phyloP scores from a whole-genome alignment of 2,113 vertebrate genomes.

The Xenus cinereus region DNA sequence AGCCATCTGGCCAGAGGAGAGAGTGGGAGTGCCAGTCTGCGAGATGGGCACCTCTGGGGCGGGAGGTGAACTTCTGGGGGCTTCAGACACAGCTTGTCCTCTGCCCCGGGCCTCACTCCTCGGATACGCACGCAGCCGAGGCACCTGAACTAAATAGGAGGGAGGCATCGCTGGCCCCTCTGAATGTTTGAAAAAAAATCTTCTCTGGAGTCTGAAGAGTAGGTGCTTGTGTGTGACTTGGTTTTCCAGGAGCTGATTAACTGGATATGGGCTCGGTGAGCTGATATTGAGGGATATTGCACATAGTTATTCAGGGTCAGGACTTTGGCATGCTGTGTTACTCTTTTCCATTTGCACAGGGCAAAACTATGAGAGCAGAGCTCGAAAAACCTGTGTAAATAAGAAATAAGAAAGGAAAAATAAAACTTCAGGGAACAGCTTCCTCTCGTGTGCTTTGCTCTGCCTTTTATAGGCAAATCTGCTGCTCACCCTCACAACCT shows the following conservation, averaged over 20 bases:
- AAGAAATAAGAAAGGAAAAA: slow-evolving; percentile 47
- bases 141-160: neutral
- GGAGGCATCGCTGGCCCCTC: neutral
- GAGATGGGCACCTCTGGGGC: neutral
- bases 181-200: fast-evolving
- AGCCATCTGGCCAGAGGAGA: neutral
- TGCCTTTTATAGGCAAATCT: slow-evolving; percentile 55
- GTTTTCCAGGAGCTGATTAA: neutral
- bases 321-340: neutral
- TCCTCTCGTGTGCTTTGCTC: neutral
- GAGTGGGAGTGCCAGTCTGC: neutral
- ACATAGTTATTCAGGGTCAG: neutral
- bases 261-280: neutral
- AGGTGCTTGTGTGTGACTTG: neutral
- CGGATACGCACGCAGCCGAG: fast-evolving
- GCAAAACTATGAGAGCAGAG: neutral
- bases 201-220: neutral
- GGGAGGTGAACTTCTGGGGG: neutral
- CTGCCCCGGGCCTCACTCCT: fast-evolving
- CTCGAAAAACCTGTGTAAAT: slow-evolving; percentile 43
- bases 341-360: slow-evolving; percentile 25
- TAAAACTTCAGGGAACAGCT: slow-evolving; percentile 9
- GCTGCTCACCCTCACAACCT: neutral
- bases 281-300: neutral
- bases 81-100: fast-evolving